Conservation (phyloP, 2,888 invertebrate species). For the Parasteatoda lunata region DNA sequence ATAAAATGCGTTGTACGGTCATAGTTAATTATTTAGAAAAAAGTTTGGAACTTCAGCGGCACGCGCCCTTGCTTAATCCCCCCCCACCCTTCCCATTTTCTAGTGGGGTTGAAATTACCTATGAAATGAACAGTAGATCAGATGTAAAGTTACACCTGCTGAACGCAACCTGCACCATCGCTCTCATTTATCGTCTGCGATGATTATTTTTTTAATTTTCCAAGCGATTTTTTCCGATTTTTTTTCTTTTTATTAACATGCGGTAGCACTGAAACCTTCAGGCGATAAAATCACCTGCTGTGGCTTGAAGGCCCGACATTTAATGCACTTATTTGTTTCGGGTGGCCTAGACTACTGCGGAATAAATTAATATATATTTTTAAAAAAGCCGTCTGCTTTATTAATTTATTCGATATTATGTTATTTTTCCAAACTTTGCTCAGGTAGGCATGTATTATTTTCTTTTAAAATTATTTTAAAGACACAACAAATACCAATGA, state of each 20-base stretch:
- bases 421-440: too few relatives aligned
- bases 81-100: background rate
- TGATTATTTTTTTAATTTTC: conserved; percentile 35
- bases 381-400: background rate
- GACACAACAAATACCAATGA: too few relatives aligned
- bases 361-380: background rate
- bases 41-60: background rate
- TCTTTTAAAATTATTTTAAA: too few relatives aligned
- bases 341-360: background rate
- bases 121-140: conserved; percentile 19
- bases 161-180: conserved; percentile 37
- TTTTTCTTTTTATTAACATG: conserved; percentile 24
- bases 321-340: background rate
- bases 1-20: conserved; percentile 8
- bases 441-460: too few relatives aligned
- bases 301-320: background rate
- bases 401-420: too few relatives aligned
- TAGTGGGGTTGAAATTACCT: conserved; percentile 19
- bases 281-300: conserved; percentile 60
- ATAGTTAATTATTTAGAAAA: background rate
- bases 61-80: background rate
- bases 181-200: conserved; percentile 24
- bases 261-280: conserved; percentile 21
- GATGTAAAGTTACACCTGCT: conserved; percentile 59
- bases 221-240: conserved; percentile 18